Base-by-base conservation (phyloP, 2,113 vertebrate genomes). In the Lates calcarifer region DNA sequence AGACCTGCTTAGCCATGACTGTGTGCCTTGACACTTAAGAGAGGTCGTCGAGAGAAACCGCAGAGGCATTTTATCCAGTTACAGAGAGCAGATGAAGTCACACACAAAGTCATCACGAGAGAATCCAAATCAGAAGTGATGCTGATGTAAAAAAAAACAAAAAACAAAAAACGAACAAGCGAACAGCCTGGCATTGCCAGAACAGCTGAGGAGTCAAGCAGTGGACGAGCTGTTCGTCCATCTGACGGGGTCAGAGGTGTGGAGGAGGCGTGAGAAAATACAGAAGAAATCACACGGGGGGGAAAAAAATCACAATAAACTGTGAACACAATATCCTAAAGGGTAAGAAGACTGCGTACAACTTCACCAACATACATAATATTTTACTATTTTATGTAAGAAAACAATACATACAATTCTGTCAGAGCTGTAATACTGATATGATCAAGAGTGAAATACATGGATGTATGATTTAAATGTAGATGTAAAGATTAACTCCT, bases 401-500 rank as follows among this genome's bases (percentile, higher is more conserved):
- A 73, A 83, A 80, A 61, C 29, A 81, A 66, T 81, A 66, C 66
- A 87, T 70, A 81, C 58, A 66, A 28, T 72, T 11, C 28, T 63
- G 9, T 79, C 41, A 45, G 17, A 18, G 12, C 43, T 63, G 31
- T 71, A 71, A 64, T 58, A 64, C 31, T 58, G 24, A 69, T 35
- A 35, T 22, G 22, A 75, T 69, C 20, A 12, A 41, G 24, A 63
- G 5, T 15, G 39, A 65, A 65, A 17, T 22, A 12, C 9, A 3
- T 12, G 26, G 11, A 49, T 22, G 20, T 12, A 1, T 55, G 51
- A 55, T 56, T 53, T 17, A 1, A 47, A 41, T n/a, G 49, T 56
- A 57, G 49, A 74, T 37, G 11, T 22, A 22, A 28, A 60, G n/a
- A 56, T 33, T 2, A n/a, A 55, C 3, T 1, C 22, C n/a, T 20